Base-by-base conservation (phyloP, 2,888 invertebrate species). In the Tachina grossa region DNA sequence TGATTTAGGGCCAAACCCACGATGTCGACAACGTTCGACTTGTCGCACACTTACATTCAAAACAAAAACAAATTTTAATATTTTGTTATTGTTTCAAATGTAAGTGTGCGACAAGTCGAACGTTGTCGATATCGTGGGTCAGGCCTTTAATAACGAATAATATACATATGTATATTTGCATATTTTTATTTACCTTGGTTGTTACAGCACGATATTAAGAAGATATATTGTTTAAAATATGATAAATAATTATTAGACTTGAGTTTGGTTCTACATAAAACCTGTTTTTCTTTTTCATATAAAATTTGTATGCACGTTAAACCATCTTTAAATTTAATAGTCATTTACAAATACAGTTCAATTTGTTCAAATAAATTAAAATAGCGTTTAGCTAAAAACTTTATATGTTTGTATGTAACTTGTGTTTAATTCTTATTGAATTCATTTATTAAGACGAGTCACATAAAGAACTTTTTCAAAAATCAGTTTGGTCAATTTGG, bases 141-240 rank as follows among this genome's bases (percentile, higher is more conserved):
- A n/a, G n/a, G n/a, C n/a, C n/a, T n/a, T n/a, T 43, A 61, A 41
- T 61, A 61, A 61, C 16, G 41, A 61, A 41, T 31, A 4, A 31
- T 22, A 22, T 22, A 39, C 14, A 43, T 1, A 43, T 43, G 6
- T 13, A 43, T 59, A 43, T 61, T 41, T 43, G 41, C 61, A 61
- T 61, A 61, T 43, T 61, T 61, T 16, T 61, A 1, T 9, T 61
- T 43, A 16, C 61, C 61, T 61, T 43, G 61, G 16, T 61, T 16
- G 43, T 16, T 41, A 43, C n/a, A 8, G 11, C 19, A 9, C 31
- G 10, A 16, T 39, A 43, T 43, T 61, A 61, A 43, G 19, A 61
- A 61, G 61, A 61, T 61, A 61, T 43, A 61, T 61, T 41, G 43
- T 61, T 6, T 61, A 19, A 43, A 43, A 9, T n/a, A 59, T 41